Percentiles rank a stretch among this genome's conserved stretches.
These are phyloP conservation scores for Rhorus exstirpatorius DNA, from an alignment of 2,888 invertebrate genomes.

Conservation along the genomic window DNA sequence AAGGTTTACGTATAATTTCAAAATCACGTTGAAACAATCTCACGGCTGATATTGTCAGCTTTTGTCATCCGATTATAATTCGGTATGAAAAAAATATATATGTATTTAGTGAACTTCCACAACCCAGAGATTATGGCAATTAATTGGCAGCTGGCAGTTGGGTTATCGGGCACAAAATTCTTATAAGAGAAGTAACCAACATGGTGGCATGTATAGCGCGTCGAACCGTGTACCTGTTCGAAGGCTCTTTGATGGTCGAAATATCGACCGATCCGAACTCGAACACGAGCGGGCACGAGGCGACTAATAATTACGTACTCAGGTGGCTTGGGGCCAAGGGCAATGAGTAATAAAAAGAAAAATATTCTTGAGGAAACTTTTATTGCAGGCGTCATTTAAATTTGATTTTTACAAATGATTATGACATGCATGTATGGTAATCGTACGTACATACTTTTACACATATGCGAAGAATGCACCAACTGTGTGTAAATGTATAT, in stretches of 20 bases:
- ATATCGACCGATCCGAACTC: slow-evolving; percentile 57
- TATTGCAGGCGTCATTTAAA: neutral
- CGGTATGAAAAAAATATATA: too few species aligned
- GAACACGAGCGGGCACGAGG: slow-evolving; percentile 27
- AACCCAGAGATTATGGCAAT: too few species aligned
- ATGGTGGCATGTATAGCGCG: slow-evolving; percentile 40
- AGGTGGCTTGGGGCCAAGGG: slow-evolving; percentile 58
- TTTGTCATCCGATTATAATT: too few species aligned
- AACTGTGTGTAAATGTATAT: neutral
- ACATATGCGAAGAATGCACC: neutral
- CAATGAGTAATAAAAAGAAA: slow-evolving; percentile 39
- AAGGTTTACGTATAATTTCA: too few species aligned
- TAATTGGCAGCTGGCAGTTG: neutral
- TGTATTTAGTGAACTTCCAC: too few species aligned
- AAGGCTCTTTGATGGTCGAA: slow-evolving; percentile 64
- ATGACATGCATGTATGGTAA: neutral
- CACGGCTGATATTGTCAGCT: too few species aligned
- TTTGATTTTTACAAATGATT: neutral
- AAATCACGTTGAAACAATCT: too few species aligned
- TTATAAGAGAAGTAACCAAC: neutral
- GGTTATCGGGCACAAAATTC: slow-evolving; percentile 10
- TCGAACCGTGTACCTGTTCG: slow-evolving; percentile 41
- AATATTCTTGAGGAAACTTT: neutral
- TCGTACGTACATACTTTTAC: neutral
- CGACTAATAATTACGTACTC: slow-evolving; percentile 55